Base-by-base conservation (phyloP, 2,113 vertebrate species). In the Cinclus cinclus region DNA sequence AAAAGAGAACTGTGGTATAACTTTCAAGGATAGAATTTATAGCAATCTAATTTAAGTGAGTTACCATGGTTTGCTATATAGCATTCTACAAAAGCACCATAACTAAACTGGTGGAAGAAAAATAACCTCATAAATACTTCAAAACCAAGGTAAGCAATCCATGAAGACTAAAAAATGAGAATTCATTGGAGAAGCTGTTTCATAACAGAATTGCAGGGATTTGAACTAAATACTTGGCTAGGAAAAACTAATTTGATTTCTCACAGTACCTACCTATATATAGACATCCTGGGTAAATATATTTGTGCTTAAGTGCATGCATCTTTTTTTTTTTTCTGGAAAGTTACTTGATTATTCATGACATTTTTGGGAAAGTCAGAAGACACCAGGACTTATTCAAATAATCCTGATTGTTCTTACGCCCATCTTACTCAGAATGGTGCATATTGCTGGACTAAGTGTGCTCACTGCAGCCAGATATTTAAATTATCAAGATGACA, bases 261-360 rank as follows among this genome's bases (percentile, higher is more conserved):
- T 63, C 9, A 55, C 30, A 46, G 16, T 85, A 67, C 35, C 31
- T 44, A 44, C 17, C 6, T 46, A 7, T 49, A 6, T 37, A 50
- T 7, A 71, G 42, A 42, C 3, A 11, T 13, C 6, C 71, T 60
- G 35, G 14, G 20, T 58, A 28, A 35, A 50, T 20, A 2, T 35
- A 16, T 73, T 53, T 78, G 13, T 75, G 15, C 1, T 2, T 44
- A n/a, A 2, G 0, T 44, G 16, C 20, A 4, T 6, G 6, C 20
- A 52, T 67, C 8, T 82, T 24, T 27, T 27, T 65, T 83, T 30
- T 49, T 46, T 49, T 49, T 23, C 28, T 58, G 41, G 5, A 39
- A 63, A 31, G 13, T 58, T 82, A 11, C 12, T 59, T 55, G 27
- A n/a, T 33, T 59, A 20, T 14, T 71, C 33, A 35, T 11, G 14